phyloP scores from a whole-genome alignment of 1,140 invertebrate species.

The Zaprionus inermis region DNA sequence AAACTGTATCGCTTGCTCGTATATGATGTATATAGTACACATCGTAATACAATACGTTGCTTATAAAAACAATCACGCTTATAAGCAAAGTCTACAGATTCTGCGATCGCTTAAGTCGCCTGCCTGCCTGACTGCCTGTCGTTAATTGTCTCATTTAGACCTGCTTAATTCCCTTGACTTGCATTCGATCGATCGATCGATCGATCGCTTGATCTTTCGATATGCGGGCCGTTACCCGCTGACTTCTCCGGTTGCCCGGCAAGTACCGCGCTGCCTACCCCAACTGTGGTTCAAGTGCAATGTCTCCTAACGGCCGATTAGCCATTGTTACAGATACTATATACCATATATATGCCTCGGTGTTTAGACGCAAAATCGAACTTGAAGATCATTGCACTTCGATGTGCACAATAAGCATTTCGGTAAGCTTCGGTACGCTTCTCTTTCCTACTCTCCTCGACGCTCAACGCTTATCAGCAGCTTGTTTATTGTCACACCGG shows the following conservation, averaged over 20 bases:
- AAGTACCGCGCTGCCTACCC: background rate
- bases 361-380: slow-evolving; percentile 1
- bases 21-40: slow-evolving; percentile 13
- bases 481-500: slow-evolving; percentile 11
- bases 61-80: slow-evolving; percentile 16
- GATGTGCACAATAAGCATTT: background rate
- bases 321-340: slow-evolving; percentile 3
- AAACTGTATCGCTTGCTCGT: slow-evolving; percentile 48
- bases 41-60: slow-evolving; percentile 8
- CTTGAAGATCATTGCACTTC: slow-evolving; percentile 25
- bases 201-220: background rate
- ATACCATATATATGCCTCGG: background rate
- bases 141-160: slow-evolving; percentile 56
- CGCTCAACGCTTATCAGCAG: slow-evolving; percentile 19
- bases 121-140: slow-evolving; percentile 31
- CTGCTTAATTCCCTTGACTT: slow-evolving; percentile 21
- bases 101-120: slow-evolving; percentile 61
- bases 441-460: background rate
- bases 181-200: background rate
- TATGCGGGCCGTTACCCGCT: slow-evolving; percentile 1
- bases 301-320: slow-evolving; percentile 7
- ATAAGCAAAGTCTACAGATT: slow-evolving; percentile 25
- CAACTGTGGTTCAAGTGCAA: background rate
- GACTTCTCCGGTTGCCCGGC: background rate
- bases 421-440: background rate